Percentiles rank a stretch among this genome's conserved stretches.
Evolutionary conservation across 2,113 vertebrate genomes (phyloP).

Genomic region (Calonectris borealis): DNA sequence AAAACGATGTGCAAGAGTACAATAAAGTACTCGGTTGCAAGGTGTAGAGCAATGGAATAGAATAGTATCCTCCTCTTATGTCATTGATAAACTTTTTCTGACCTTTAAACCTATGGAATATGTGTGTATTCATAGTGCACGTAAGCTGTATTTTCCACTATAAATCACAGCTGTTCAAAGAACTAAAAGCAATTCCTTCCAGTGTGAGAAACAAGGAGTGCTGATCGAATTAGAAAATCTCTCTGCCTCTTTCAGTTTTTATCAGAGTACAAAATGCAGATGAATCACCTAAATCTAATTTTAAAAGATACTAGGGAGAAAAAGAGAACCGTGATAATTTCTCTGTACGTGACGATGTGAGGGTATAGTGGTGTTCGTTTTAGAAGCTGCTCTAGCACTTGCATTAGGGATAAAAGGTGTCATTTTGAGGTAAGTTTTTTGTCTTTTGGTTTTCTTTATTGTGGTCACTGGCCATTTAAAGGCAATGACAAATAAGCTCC

Average conservation of each 20-base stretch:
- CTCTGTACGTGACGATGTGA: background rate
- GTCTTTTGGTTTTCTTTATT: background rate
- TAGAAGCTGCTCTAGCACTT: background rate
- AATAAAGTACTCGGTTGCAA: accelerated
- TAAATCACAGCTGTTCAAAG: background rate
- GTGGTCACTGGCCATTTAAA: background rate
- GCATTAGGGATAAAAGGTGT: background rate
- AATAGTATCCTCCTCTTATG: background rate
- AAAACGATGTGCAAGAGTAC: background rate
- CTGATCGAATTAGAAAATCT: background rate
- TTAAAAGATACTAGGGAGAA: too few relatives aligned
- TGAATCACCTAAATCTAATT: background rate
- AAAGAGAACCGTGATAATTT: background rate
- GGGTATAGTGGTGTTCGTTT: background rate
- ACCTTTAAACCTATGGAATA: background rate
- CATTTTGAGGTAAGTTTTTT: background rate
- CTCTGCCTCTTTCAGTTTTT: background rate
- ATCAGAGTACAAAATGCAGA: background rate
- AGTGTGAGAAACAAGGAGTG: background rate
- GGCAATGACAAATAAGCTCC: background rate
- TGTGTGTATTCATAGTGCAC: background rate
- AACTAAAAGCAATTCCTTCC: background rate
- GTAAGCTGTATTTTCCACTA: background rate
- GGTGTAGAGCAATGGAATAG: background rate
- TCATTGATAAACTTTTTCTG: background rate